Evolutionary conservation across 2,113 vertebrate species (phyloP).

Genomic region (Penelope pileata): DNA sequence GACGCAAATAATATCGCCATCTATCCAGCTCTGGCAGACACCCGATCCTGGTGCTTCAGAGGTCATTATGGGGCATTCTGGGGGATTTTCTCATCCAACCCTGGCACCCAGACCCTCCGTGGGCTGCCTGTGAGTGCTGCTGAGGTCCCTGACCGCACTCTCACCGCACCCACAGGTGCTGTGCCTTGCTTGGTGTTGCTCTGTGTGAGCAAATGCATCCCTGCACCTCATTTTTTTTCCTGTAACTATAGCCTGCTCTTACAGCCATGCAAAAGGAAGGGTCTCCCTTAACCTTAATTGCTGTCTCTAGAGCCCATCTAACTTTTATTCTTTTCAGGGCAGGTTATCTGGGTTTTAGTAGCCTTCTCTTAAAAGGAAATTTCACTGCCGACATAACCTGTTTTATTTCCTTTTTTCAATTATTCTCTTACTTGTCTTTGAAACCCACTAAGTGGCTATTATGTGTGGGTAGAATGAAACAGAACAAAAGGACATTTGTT

Average conservation of each 20-base stretch:
- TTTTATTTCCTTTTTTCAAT: conserved; percentile 28
- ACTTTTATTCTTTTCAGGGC: not conserved
- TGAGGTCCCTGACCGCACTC: not conserved
- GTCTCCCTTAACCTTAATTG: not conserved
- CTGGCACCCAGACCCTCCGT: not conserved
- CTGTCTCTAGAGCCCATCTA: not conserved
- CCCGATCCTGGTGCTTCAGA: not conserved
- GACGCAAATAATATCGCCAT: not conserved
- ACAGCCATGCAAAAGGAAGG: not conserved
- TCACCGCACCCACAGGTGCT: not conserved
- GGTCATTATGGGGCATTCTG: fast-evolving
- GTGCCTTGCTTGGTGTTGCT: not conserved
- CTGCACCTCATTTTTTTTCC: not conserved
- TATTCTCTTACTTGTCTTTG: conserved; percentile 19
- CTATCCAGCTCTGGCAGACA: not conserved
- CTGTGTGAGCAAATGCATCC: not conserved
- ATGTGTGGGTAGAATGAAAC: not conserved
- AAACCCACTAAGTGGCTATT: not conserved
- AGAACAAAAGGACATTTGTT: not conserved
- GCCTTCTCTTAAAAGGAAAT: conserved; percentile 25
- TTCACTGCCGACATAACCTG: not conserved
- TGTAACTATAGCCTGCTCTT: not conserved
- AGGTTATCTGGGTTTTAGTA: conserved; percentile 6
- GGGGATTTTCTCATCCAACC: not conserved
- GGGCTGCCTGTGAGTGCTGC: not conserved